Percentiles rank a stretch among this genome's conserved stretches.
Evolutionary conservation across 2,888 invertebrate genomes (phyloP).

Genomic region (Ophion slaviceki): DNA sequence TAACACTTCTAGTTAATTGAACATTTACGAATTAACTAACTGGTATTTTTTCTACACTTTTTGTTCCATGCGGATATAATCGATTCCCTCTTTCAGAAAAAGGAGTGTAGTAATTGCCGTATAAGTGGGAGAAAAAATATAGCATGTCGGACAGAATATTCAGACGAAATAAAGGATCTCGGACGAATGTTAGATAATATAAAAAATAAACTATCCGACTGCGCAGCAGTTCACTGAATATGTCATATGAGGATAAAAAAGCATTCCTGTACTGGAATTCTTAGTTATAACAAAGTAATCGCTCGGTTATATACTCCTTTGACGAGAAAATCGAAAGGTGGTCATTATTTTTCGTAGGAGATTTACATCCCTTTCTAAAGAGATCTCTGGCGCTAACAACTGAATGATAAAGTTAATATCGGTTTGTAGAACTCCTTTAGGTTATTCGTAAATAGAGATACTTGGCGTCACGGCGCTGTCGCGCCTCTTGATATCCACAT

Average conservation of each 20-base stretch:
- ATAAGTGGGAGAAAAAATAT: not conserved
- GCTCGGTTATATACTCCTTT: not conserved
- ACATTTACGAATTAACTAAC: not conserved
- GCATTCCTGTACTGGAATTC: not conserved
- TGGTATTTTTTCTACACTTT: not conserved
- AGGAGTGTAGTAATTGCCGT: not conserved
- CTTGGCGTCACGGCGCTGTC: no score
- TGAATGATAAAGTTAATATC: slow-evolving; percentile 23
- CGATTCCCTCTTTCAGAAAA: not conserved
- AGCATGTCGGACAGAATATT: not conserved
- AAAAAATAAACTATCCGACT: slow-evolving; percentile 12
- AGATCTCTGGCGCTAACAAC: not conserved
- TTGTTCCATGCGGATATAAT: not conserved
- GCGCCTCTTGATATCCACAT: no score
- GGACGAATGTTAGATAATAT: slow-evolving; percentile 13
- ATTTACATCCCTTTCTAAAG: slow-evolving; percentile 34
- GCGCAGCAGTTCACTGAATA: not conserved
- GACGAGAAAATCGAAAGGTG: slow-evolving; percentile 19
- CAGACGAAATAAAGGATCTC: slow-evolving; percentile 4
- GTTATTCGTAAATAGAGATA: not conserved
- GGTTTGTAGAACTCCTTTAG: slow-evolving; percentile 5
- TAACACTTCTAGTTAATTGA: not conserved
- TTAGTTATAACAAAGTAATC: slow-evolving; percentile 20
- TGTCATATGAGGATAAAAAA: slow-evolving; percentile 5
- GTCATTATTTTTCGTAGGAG: slow-evolving; percentile 58